Percentiles rank a stretch among this genome's conserved stretches.
These are phyloP conservation scores for Alexandromys fortis DNA, from an alignment of 2,113 vertebrate genomes.

Conservation along the genomic window DNA sequence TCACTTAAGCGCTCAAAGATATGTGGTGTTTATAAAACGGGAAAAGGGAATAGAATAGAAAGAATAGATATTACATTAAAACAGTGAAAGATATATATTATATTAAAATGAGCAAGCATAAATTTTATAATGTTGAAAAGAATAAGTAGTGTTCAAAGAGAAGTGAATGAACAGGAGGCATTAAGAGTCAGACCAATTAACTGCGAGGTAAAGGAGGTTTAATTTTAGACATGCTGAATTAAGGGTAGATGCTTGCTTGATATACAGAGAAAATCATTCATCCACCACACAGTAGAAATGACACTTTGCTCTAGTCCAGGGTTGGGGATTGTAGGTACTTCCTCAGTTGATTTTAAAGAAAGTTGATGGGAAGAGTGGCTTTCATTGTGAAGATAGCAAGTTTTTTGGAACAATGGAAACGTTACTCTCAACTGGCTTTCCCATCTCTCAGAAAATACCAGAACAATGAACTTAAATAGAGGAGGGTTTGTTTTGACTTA, in stretches of 20 bases:
- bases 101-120: neutral
- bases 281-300: neutral
- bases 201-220: neutral
- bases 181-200: neutral
- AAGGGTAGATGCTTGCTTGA: neutral
- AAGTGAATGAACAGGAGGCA: neutral
- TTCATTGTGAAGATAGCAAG: neutral
- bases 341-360: conserved; percentile 45
- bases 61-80: neutral
- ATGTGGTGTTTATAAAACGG: conserved; percentile 28
- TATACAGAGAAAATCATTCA: neutral
- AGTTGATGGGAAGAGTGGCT: neutral
- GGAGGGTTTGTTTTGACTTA: neutral
- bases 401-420: neutral
- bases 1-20: neutral
- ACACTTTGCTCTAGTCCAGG: neutral
- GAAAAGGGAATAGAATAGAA: neutral
- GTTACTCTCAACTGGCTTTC: neutral
- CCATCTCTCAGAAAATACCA: too few species aligned
- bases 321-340: conserved; percentile 1
- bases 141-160: neutral
- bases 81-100: neutral
- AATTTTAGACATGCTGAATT: neutral
- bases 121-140: neutral
- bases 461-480: too few species aligned